phyloP scores from a whole-genome alignment of 2,888 invertebrate species.

The Orgyia antiqua region DNA sequence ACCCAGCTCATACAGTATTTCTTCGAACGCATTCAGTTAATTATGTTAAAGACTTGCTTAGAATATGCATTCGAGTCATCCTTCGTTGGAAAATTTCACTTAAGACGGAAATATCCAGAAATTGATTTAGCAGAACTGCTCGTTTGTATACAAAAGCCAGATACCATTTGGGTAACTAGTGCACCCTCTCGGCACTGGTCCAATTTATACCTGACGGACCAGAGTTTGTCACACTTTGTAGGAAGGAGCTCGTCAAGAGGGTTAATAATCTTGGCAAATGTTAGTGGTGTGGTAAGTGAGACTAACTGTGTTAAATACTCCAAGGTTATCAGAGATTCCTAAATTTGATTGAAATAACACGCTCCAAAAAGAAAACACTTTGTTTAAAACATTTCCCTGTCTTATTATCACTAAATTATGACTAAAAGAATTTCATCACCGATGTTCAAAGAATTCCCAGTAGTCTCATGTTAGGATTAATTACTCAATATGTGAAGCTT shows the following conservation, averaged over 20 bases:
- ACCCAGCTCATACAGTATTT: constrained; percentile 10
- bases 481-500: constrained; percentile 38
- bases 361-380: not conserved
- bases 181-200: constrained; percentile 26
- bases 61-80: constrained; percentile 24
- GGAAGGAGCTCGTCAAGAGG: too few species aligned
- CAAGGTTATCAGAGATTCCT: too few species aligned
- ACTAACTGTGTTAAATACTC: too few species aligned
- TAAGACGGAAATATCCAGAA: constrained; percentile 21
- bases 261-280: too few species aligned
- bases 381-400: not conserved
- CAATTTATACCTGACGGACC: constrained; percentile 23
- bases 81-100: constrained; percentile 21
- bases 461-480: constrained; percentile 33
- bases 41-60: constrained; percentile 20
- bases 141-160: constrained; percentile 17
- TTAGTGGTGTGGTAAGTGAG: too few species aligned
- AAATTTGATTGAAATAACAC: too few species aligned
- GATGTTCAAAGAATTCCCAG: constrained; percentile 26
- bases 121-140: constrained; percentile 23
- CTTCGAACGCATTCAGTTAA: constrained; percentile 8
- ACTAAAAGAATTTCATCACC: constrained; percentile 23
- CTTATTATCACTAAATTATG: too few species aligned
- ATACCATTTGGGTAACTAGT: constrained; percentile 20
- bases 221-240: constrained; percentile 14